Evolutionary conservation across 2,797 vertebrate species (phyloP), one percentile per base, ranked within the genome.

Genomic region (Limnodromus scolopaceus): DNA sequence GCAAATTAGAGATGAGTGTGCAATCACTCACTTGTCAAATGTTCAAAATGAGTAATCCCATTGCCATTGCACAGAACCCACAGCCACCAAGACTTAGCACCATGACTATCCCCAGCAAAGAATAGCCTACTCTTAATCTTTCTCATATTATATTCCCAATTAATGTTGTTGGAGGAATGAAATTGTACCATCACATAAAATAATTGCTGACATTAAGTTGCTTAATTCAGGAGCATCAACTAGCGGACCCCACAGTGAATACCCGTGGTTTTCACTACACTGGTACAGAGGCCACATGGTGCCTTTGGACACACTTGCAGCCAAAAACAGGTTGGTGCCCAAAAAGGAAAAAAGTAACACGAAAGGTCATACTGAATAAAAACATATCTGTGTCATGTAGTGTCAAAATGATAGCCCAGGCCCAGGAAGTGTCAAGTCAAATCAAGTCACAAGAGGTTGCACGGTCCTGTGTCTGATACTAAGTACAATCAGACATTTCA

Each of bases 351-450:
- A 84, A 64, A 30, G 10, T 57, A 81, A 53, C 45, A 43, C 45
- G 23, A 72, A 92, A 93, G 63, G 84, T 96, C 87, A 55, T 58
- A 57, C 43, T 69, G 58, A 82, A 84, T 72, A 91, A 89, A 89
- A 87, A 27, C 46, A 79, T 5, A 68, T 83, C 92, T 82, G 15
- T 93, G 81, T 91, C 91, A 84, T 30, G 36, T 11, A 68, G 57
- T 43, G 71, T 94, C 78, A 92, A 84, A 92, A 84, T 61, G 38
- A 87, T 89, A 92, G 65, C 54, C 75, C 58, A 91, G 63, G 78
- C 5, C 7, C 66, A 54, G 81, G 46, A 91, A 84, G 69, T 9
- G 81, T 79, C 95, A 93, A 87, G 46, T 94, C 70, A 92, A 82
- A 95, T 95, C 49, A 93, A 69, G 27, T 91, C 60, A 91, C 8